Conservation (phyloP, 2,888 invertebrate species). For the Petrolisthes cinctipes region DNA sequence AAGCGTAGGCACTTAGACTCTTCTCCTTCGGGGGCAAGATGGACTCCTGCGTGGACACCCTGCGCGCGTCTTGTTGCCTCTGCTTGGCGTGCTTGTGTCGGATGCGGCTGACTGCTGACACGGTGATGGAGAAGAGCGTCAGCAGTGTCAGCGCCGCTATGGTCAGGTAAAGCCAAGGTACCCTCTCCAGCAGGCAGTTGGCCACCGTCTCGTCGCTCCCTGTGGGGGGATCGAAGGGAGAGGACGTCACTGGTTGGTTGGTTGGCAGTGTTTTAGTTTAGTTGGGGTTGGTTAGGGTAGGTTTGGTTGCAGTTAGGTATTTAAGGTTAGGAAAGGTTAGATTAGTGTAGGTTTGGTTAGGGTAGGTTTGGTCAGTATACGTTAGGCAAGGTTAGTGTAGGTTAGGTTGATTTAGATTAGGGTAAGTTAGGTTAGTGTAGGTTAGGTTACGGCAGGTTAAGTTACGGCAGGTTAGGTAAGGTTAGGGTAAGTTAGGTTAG, state of each 20-base stretch:
- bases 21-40: constrained; percentile 64
- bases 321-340: no score
- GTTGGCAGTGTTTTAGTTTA: neutral
- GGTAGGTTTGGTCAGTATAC: no score
- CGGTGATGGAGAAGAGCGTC: constrained; percentile 55
- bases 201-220: constrained; percentile 64
- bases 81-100: constrained; percentile 54
- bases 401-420: no score
- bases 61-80: constrained; percentile 53
- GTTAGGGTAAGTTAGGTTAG: no score
- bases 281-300: no score
- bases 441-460: no score
- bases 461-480: no score
- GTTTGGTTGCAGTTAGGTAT: no score
- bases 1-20: constrained; percentile 65
- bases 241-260: neutral
- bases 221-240: constrained; percentile 9
- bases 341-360: no score
- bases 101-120: constrained; percentile 55
- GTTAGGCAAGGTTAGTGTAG: no score
- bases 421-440: no score
- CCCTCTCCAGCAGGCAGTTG: constrained; percentile 62
- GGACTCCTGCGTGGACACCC: constrained; percentile 64
- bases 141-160: constrained; percentile 54
- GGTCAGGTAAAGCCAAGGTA: constrained; percentile 64